Percentiles rank a stretch among this genome's conserved stretches.
phyloP scores from a whole-genome alignment of 2,888 invertebrate species.

The Agonopterix alstromeriana region DNA sequence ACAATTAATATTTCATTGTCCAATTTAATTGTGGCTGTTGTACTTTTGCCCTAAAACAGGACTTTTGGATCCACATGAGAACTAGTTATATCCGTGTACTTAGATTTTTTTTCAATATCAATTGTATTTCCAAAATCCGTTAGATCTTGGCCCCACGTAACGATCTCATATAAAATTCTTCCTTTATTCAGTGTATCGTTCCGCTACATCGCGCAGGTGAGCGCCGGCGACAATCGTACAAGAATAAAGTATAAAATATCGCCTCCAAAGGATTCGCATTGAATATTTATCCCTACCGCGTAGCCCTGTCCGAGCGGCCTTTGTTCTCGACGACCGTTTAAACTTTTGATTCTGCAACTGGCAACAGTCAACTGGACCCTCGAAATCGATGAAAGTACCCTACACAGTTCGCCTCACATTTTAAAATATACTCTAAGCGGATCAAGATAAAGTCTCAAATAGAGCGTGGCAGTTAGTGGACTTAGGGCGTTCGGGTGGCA shows the following conservation, averaged over 20 bases:
- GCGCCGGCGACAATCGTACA: constrained; percentile 50
- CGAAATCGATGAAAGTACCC: constrained; percentile 45
- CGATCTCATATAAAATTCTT: constrained; percentile 32
- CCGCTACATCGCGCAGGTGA: constrained; percentile 64
- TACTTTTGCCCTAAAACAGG: too few species aligned
- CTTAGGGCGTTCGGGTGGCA: constrained; percentile 32
- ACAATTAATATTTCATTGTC: constrained; percentile 2
- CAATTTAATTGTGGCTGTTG: constrained; percentile 3
- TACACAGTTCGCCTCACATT: constrained; percentile 10
- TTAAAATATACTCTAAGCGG: background rate
- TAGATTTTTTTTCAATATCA: background rate
- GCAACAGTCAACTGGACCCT: constrained; percentile 74
- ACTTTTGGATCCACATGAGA: too few species aligned
- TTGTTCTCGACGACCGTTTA: constrained; percentile 74
- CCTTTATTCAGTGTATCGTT: constrained; percentile 29
- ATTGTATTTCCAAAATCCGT: constrained; percentile 21
- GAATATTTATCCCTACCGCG: constrained; percentile 70
- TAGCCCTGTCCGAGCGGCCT: constrained; percentile 64
- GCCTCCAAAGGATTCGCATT: constrained; percentile 74
- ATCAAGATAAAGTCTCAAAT: background rate
- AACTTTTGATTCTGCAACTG: constrained; percentile 77
- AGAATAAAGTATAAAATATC: constrained; percentile 70
- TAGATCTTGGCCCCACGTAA: constrained; percentile 21
- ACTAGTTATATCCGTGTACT: too few species aligned
- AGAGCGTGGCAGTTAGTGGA: constrained; percentile 20